Evolutionary conservation across 2,113 vertebrate genomes (phyloP).

Genomic region (Elephantulus edwardii): DNA sequence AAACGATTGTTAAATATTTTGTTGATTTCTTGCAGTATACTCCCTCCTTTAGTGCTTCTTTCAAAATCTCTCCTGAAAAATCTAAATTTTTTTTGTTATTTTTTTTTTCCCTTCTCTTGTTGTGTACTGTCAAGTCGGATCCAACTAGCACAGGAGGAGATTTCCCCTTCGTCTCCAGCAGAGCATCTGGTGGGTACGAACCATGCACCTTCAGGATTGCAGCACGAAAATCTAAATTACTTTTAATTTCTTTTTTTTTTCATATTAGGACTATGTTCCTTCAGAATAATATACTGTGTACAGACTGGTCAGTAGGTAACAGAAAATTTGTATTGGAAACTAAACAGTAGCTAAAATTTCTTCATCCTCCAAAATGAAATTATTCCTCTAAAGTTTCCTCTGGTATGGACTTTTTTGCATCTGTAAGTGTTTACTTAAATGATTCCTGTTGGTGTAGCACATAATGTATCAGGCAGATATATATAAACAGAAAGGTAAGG

Average conservation of each 20-base stretch:
- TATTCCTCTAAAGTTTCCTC: constrained; percentile 21
- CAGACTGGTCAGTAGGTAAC: background rate
- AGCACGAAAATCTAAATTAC: no score
- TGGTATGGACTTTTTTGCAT: background rate
- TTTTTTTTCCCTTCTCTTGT: no score
- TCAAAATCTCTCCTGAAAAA: constrained; percentile 10
- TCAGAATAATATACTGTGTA: constrained; percentile 11
- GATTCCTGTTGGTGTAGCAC: no score
- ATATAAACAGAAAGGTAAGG: no score
- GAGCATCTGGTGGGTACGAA: no score
- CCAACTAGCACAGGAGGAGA: no score
- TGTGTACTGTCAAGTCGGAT: no score
- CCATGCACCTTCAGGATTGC: no score
- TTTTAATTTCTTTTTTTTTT: background rate
- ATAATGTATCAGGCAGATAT: no score
- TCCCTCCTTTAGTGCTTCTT: constrained; percentile 14
- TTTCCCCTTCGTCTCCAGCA: no score
- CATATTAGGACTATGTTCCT: constrained; percentile 11
- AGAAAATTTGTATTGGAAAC: constrained; percentile 1
- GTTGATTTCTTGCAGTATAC: background rate
- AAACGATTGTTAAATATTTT: constrained; percentile 6
- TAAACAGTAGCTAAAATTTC: constrained; percentile 27
- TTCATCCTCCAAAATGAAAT: constrained; percentile 24
- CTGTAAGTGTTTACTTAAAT: background rate
- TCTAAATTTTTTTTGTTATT: constrained; percentile 24